Evolutionary conservation across 53 echinoderm and acorn worm species (phyloP).

Genomic region (Holothuria leucospilota): DNA sequence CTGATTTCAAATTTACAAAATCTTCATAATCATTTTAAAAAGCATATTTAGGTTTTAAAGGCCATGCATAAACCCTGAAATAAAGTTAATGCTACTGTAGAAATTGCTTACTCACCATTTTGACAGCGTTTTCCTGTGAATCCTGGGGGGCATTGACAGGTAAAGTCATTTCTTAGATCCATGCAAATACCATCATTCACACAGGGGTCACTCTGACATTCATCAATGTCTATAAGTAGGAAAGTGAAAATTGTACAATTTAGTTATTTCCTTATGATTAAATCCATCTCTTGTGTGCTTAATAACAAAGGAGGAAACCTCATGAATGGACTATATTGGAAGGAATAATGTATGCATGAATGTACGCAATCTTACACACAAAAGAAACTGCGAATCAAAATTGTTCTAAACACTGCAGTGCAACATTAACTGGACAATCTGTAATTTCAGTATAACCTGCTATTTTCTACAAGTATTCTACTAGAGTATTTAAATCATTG

Average conservation of each 20-base stretch:
- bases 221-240: conserved; percentile 43
- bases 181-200: conserved; percentile 59
- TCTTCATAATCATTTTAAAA: too few relatives aligned
- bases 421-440: too few relatives aligned
- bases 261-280: neutral
- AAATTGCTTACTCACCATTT: conserved; percentile 13
- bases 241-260: neutral
- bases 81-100: too few relatives aligned
- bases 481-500: too few relatives aligned
- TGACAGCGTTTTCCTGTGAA: conserved; percentile 46
- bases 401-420: too few relatives aligned
- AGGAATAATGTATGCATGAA: neutral
- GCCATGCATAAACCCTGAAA: too few relatives aligned
- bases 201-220: conserved; percentile 52
- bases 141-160: conserved; percentile 43
- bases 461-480: too few relatives aligned
- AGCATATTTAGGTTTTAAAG: too few relatives aligned
- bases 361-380: neutral
- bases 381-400: neutral
- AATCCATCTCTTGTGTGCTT: too few relatives aligned
- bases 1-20: too few relatives aligned
- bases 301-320: too few relatives aligned
- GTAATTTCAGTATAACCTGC: too few relatives aligned
- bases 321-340: neutral
- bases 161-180: conserved; percentile 53